Evolutionary conservation across 2,888 invertebrate species (phyloP).

Genomic region (Diarsia rubi): DNA sequence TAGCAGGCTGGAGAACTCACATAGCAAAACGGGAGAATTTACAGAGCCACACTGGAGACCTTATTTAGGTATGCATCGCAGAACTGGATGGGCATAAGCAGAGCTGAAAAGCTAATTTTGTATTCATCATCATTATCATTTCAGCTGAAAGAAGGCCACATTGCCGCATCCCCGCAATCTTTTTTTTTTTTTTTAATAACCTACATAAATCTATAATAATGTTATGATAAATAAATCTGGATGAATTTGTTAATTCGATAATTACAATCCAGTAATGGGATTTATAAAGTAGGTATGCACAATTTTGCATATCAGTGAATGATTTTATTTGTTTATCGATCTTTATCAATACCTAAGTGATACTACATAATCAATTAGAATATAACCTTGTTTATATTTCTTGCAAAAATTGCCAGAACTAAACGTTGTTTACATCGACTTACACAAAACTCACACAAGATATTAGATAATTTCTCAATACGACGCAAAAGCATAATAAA

Average conservation of each 20-base stretch:
- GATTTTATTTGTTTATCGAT: slow-evolving; percentile 12
- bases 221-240: background rate
- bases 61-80: too few species aligned
- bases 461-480: background rate
- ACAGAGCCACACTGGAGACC: too few species aligned
- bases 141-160: too few species aligned
- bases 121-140: too few species aligned
- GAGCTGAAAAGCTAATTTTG: too few species aligned
- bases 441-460: slow-evolving; percentile 10
- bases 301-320: background rate
- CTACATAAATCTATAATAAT: background rate
- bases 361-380: background rate
- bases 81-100: too few species aligned
- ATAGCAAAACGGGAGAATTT: too few species aligned
- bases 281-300: background rate
- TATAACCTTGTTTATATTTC: slow-evolving; percentile 16
- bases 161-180: too few species aligned
- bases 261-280: background rate
- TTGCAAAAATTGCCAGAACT: slow-evolving; percentile 9
- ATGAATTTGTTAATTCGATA: background rate
- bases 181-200: too few species aligned
- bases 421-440: slow-evolving; percentile 6
- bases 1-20: too few species aligned
- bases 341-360: background rate
- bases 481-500: slow-evolving; percentile 8